Percentiles rank a stretch among this genome's conserved stretches.
phyloP scores from a whole-genome alignment of 2,113 vertebrate genomes.

The Macroglossus sobrinus region DNA sequence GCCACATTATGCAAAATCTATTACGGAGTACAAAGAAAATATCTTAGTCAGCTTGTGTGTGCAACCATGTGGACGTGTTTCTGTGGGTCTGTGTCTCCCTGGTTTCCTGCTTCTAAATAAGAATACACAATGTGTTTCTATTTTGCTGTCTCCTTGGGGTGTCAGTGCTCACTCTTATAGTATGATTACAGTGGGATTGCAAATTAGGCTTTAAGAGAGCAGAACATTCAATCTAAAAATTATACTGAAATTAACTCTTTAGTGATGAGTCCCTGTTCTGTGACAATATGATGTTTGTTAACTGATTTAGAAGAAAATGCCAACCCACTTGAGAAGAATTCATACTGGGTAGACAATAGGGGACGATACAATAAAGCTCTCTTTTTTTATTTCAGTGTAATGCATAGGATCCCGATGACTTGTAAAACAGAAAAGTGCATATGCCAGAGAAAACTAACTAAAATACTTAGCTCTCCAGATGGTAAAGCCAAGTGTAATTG shows the following conservation, averaged over 20 bases:
- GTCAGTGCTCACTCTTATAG: not conserved
- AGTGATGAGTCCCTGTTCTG: not conserved
- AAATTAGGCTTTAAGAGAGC: not conserved
- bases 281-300: not conserved
- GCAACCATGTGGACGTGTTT: not conserved
- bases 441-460: slow-evolving; percentile 10
- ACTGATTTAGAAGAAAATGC: not conserved
- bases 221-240: not conserved
- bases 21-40: not conserved
- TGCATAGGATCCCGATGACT: not conserved
- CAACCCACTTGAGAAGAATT: not conserved
- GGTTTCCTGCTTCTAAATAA: not conserved
- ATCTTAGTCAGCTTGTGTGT: not conserved
- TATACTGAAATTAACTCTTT: not conserved
- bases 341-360: not conserved
- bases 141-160: not conserved
- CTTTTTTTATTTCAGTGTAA: not conserved
- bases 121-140: not conserved
- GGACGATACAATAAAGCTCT: not conserved
- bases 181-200: not conserved
- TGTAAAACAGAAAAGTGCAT: slow-evolving; percentile 23
- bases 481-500: slow-evolving; percentile 32
- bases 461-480: slow-evolving; percentile 20
- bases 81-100: not conserved
- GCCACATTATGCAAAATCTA: not conserved